Evolutionary conservation across 2,888 invertebrate species (phyloP).

Genomic region (Ariolimax columbianus): DNA sequence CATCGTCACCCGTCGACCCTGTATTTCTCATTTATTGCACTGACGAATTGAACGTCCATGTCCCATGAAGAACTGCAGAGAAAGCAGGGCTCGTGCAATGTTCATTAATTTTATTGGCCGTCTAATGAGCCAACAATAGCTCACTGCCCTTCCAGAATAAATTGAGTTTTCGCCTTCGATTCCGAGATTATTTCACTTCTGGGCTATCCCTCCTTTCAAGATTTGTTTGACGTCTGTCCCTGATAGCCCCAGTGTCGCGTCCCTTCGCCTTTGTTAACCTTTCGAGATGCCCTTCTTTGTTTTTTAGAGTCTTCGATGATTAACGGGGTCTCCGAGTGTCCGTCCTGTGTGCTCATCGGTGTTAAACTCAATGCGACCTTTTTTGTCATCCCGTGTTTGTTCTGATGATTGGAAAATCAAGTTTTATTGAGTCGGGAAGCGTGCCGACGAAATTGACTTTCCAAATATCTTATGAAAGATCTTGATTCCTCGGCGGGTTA

Average conservation of each 20-base stretch:
- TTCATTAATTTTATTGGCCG: conserved; percentile 50
- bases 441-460: conserved; percentile 9
- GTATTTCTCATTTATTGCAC: not conserved
- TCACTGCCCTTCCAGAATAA: conserved; percentile 34
- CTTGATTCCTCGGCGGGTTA: not conserved
- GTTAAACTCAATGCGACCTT: conserved; percentile 23
- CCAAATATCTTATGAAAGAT: not conserved
- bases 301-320: conserved; percentile 41
- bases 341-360: conserved; percentile 29
- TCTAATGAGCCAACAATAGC: conserved; percentile 48
- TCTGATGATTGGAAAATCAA: conserved; percentile 40
- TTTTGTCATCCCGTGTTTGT: conserved; percentile 32
- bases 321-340: conserved; percentile 33
- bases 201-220: conserved; percentile 30
- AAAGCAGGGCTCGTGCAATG: conserved; percentile 33
- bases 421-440: conserved; percentile 38
- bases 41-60: conserved; percentile 3
- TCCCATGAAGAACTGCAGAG: not conserved
- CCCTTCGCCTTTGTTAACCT: conserved; percentile 48
- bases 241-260: conserved; percentile 43
- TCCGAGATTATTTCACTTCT: conserved; percentile 32
- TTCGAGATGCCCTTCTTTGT: conserved; percentile 41
- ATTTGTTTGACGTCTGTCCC: conserved; percentile 46
- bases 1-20: not conserved
- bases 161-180: conserved; percentile 46